Base-by-base conservation (phyloP, 2,113 vertebrate species). In the Pachyramphus minor region DNA sequence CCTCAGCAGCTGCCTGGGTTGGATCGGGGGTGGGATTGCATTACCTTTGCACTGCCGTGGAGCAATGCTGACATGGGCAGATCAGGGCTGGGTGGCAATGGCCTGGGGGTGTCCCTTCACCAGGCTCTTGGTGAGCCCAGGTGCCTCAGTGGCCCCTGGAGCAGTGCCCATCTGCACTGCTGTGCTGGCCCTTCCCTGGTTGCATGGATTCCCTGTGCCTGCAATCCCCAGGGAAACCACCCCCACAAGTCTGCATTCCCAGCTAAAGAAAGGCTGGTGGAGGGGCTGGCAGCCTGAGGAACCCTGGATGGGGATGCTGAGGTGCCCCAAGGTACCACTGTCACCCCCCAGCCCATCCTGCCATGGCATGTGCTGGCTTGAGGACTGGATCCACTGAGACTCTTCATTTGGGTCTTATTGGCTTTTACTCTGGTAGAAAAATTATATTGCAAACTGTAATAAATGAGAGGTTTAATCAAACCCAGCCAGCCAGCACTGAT, bases 131-230 rank as follows among this genome's bases (percentile, higher is more conserved):
- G 5, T 58, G 60, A 58, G 14, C 41, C 18, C 24, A 22, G 47
- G 19, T 31, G 8, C 50, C 66, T 72, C 21, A 3, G 10, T 45
- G 42, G 41, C 31, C 0, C 1, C 35, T 37, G 27, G 45, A n/a
- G n/a, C n/a, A n/a, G 82, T 71, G n/a, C 67, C 31, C 18, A 1
- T 12, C 68, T 62, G 41, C 49, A 50, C 3, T 21, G 37, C 53
- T 72, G 47, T 11, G 0, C 12, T 28, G 49, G 35, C 14, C 39
- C 20, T 24, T 49, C 30, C 53, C 22, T 69, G 75, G 39, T 28
- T 10, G 3, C 0, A 0, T 7, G 41, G 42, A 33, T 77, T 33
- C 45, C 33, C 11, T 0, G 0, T 31, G 35, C 37, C 66, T 42
- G 55, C 62, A 30, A 0, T 27, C 28, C 49, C 22, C 58, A 22